Percentiles rank a stretch among this genome's conserved stretches.
phyloP scores from a whole-genome alignment of 2,797 vertebrate genomes.

The Cuculus canorus region DNA sequence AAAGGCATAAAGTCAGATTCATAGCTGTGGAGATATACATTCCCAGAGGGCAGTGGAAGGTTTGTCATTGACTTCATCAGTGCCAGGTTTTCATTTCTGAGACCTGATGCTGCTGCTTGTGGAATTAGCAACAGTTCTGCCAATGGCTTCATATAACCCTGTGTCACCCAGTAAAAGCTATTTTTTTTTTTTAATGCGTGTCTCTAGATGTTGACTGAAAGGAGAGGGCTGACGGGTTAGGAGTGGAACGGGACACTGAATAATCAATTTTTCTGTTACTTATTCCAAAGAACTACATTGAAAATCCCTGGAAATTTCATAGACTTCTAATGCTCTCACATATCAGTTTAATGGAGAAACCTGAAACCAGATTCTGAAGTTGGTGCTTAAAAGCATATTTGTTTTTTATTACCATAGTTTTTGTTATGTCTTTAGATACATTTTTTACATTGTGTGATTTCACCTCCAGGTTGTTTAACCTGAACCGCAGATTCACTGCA shows the following conservation, averaged over 20 bases:
- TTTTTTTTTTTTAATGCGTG: background rate
- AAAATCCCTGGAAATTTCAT: background rate
- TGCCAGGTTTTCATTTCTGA: background rate
- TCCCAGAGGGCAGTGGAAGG: background rate
- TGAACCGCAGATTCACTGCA: background rate
- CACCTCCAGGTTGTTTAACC: background rate
- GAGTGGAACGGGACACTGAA: background rate
- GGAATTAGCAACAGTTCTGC: background rate
- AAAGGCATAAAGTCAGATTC: background rate
- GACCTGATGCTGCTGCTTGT: background rate
- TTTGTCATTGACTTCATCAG: background rate
- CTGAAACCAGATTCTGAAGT: constrained; percentile 22
- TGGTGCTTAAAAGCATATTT: background rate
- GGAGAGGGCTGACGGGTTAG: background rate
- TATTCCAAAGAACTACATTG: background rate
- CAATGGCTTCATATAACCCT: background rate
- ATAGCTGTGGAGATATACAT: background rate
- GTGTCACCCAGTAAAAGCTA: background rate
- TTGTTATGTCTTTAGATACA: background rate
- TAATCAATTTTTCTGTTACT: background rate
- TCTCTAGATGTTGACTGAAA: constrained; percentile 5
- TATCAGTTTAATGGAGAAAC: background rate
- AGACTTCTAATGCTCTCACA: background rate
- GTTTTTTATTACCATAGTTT: constrained; percentile 29
- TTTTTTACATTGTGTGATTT: constrained; percentile 9